phyloP scores from a whole-genome alignment of 2,888 invertebrate species.

The Thalpophila matura region DNA sequence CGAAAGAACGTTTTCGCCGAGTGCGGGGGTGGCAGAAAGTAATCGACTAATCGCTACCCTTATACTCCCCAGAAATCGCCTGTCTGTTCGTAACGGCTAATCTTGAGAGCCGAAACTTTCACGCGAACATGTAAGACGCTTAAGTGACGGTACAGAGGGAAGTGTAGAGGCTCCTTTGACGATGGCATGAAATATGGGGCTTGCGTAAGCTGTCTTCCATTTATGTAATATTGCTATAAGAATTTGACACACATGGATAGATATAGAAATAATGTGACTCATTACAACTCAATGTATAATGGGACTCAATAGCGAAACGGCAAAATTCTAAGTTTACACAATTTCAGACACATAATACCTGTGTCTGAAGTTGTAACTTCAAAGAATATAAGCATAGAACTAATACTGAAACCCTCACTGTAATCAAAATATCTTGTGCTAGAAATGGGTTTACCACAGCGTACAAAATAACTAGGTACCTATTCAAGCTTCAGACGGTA shows the following conservation, averaged over 20 bases:
- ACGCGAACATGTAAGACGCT: constrained; percentile 38
- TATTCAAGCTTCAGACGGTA: constrained; percentile 26
- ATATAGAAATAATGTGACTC: constrained; percentile 1
- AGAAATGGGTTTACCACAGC: constrained; percentile 27
- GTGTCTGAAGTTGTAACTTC: too few relatives aligned
- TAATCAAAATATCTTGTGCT: constrained; percentile 35
- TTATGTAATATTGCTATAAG: constrained; percentile 16
- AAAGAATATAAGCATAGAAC: constrained; percentile 6
- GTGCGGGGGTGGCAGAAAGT: constrained; percentile 45
- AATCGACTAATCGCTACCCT: constrained; percentile 57
- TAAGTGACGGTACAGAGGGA: constrained; percentile 36
- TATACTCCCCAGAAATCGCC: constrained; percentile 42
- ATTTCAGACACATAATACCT: neutral
- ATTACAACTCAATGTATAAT: constrained; percentile 13
- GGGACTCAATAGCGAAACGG: constrained; percentile 12
- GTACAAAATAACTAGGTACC: constrained; percentile 15
- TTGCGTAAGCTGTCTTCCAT: constrained; percentile 36
- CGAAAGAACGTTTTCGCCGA: constrained; percentile 36
- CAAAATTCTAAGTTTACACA: constrained; percentile 4
- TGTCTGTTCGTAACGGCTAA: constrained; percentile 59
- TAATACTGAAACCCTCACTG: constrained; percentile 11
- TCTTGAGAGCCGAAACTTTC: constrained; percentile 54
- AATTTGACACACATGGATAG: neutral
- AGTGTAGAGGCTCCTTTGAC: constrained; percentile 9
- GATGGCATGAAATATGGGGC: constrained; percentile 34